Evolutionary conservation across 64 coral and sea anemone species (phyloP), one percentile per base, ranked within the genome.

Genomic region (Catalaphyllia jardinei): DNA sequence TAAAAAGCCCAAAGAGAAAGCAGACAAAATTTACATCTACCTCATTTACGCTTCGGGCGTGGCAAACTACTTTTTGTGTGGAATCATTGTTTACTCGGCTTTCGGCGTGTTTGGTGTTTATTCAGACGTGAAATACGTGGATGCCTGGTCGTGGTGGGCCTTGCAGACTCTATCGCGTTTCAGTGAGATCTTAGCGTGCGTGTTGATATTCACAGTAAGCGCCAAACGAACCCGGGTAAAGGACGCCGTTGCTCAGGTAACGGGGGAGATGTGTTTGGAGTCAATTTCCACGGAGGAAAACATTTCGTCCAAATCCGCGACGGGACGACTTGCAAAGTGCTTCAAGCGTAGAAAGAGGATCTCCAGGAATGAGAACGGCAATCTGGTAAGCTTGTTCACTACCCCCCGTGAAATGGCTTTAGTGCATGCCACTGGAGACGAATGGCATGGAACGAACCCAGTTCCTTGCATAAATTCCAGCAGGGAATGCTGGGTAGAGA

Each of bases 61-160:
- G 24, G 78, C 94, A 20, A 96, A 96, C 78, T 65, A 79, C 18
- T 71, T 86, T 52, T 62, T 91, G 20, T 92, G 94, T n/a, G 78
- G 42, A 18, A 24, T 96, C 4, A 85, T 89, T 54, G 22, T 96
- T 22, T 96, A 96, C 25, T 96, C 94, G 3, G 94, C 90, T 19
- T 91, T 88, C 73, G 94, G 94, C 1, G 94, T 96, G 1, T 96
- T 96, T 51, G 94, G 94, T 14, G 94, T 96, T 42, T 96, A 96
- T 31, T 96, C 94, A 14, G 63, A 89, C 30, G 90, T 89, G 0
- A 49, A 87, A 15, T 96, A 78, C 52, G 94, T 96, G 6, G 79
- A 92, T 64, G 78, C 87, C 4, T 96, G 94, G 94, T 52, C 79
- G 1, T 96, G 94, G 94, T 96, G 80, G 60, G 10, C 46, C 2